These are phyloP conservation scores for Scytalopus superciliaris DNA, from an alignment of 2,113 vertebrate species.

Conservation along the genomic window DNA sequence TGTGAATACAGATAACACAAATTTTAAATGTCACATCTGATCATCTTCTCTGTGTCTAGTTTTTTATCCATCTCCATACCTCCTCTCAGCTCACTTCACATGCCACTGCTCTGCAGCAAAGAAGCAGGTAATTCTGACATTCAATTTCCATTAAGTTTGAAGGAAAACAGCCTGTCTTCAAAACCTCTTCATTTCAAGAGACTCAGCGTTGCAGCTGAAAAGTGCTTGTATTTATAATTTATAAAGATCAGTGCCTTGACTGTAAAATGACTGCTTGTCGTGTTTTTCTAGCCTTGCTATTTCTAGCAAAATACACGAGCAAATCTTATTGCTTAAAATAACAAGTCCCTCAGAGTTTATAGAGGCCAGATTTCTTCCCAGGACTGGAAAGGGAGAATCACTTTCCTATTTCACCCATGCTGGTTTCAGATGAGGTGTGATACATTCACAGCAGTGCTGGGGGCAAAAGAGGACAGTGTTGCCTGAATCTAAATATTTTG, in stretches of 20 bases:
- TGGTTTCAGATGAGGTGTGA: neutral
- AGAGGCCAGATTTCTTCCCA: neutral
- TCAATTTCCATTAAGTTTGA: neutral
- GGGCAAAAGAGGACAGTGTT: neutral
- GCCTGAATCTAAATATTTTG: neutral
- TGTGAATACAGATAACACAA: neutral
- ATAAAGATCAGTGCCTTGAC: neutral
- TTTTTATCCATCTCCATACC: neutral
- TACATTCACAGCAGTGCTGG: neutral
- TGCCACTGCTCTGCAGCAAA: neutral
- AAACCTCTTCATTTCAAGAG: neutral
- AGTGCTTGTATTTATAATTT: neutral
- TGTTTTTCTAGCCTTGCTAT: neutral
- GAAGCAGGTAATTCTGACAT: neutral
- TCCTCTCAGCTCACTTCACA: neutral
- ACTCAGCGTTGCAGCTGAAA: neutral
- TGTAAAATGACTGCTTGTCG: neutral
- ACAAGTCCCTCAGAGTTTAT: neutral
- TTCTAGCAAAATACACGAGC: slow-evolving; percentile 2
- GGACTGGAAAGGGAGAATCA: neutral
- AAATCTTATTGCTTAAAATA: neutral
- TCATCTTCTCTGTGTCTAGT: neutral
- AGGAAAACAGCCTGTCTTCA: neutral
- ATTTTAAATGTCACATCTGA: neutral
- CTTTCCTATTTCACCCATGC: neutral